These are phyloP conservation scores for Trichopria drosophilae DNA, from an alignment of 2,888 invertebrate species.

Conservation along the genomic window DNA sequence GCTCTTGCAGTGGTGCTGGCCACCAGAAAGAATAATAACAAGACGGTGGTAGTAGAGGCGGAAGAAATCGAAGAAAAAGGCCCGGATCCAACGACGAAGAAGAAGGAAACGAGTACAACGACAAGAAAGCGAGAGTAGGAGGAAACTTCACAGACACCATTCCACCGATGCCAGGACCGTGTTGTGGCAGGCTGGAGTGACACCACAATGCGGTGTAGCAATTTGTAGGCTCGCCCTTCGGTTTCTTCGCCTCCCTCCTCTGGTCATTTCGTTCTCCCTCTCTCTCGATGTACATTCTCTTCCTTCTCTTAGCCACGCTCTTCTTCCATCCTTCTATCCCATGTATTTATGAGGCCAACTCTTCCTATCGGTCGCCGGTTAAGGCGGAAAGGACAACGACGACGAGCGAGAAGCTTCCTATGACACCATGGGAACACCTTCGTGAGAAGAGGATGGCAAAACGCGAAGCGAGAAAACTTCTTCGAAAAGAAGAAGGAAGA, in stretches of 20 bases:
- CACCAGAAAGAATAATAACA: too few relatives aligned
- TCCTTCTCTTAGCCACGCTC: conserved; percentile 8
- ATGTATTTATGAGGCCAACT: conserved; percentile 49
- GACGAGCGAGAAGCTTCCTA: conserved; percentile 12
- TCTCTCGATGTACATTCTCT: background rate
- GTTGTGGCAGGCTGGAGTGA: conserved; percentile 57
- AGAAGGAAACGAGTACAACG: conserved; percentile 16
- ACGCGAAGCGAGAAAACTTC: too few relatives aligned
- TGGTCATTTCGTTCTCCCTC: conserved; percentile 5
- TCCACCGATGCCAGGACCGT: conserved; percentile 58
- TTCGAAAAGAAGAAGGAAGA: conserved; percentile 27
- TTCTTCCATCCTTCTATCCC: conserved; percentile 20
- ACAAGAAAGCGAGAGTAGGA: conserved; percentile 26
- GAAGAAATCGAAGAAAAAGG: background rate
- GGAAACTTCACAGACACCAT: conserved; percentile 52
- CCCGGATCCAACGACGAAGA: conserved; percentile 21
- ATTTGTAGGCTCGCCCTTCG: conserved; percentile 58
- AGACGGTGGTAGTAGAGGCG: background rate
- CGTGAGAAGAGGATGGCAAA: conserved; percentile 1
- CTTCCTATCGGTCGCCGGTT: too few relatives aligned
- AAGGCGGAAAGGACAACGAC: conserved; percentile 1
- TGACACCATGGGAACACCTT: conserved; percentile 6
- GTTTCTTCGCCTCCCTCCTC: conserved; percentile 26
- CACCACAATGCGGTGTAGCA: conserved; percentile 60
- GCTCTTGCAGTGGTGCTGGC: too few relatives aligned